Conservation (phyloP, 2,888 invertebrate genomes). For the Pyrocoelia pectoralis region DNA sequence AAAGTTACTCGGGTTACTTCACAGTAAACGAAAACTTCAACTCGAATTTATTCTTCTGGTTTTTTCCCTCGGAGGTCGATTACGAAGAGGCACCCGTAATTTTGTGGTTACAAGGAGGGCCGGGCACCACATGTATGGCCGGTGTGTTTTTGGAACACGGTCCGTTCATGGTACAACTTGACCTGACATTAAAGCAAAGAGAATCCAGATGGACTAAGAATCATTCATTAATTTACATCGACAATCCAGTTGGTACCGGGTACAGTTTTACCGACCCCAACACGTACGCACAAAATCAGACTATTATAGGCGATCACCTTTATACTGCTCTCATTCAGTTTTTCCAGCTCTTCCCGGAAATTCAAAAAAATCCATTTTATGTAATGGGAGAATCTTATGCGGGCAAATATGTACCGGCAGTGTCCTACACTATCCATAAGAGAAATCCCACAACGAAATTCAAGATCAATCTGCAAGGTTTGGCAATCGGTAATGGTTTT, state of each 20-base stretch:
- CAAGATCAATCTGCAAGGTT: conserved; percentile 75
- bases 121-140: conserved; percentile 80
- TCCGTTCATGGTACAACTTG: conserved; percentile 68
- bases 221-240: conserved; percentile 86
- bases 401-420: conserved; percentile 82
- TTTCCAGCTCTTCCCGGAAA: conserved; percentile 81
- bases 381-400: conserved; percentile 91
- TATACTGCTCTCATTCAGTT: conserved; percentile 82
- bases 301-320: conserved; percentile 80
- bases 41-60: conserved; percentile 93
- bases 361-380: conserved; percentile 80
- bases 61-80: conserved; percentile 74
- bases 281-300: conserved; percentile 83
- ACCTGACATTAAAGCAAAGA: conserved; percentile 62
- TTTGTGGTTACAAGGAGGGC: conserved; percentile 88
- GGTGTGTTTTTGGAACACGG: conserved; percentile 88
- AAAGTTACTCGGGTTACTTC: conserved; percentile 82
- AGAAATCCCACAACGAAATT: conserved; percentile 66
- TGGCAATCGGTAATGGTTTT: conserved; percentile 82
- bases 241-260: conserved; percentile 93
- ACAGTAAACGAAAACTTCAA: conserved; percentile 81
- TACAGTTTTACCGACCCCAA: conserved; percentile 86
- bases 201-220: conserved; percentile 82
- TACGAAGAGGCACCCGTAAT: conserved; percentile 72
- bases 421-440: conserved; percentile 76